These are phyloP conservation scores for Camarhynchus parvulus DNA, from an alignment of 2,113 vertebrate species.

Conservation along the genomic window DNA sequence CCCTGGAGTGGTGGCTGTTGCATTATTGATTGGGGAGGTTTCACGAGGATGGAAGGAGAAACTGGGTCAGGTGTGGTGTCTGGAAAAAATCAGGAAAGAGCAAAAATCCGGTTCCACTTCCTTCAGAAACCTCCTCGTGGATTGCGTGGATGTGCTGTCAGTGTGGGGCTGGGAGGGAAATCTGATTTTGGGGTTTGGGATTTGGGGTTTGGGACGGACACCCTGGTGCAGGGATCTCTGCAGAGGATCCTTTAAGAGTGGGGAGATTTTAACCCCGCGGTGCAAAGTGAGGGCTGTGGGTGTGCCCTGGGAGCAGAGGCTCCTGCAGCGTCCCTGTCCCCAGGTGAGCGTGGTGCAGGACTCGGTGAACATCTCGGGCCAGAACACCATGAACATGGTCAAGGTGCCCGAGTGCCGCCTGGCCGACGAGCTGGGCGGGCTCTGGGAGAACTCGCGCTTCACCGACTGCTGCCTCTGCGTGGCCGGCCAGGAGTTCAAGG, in stretches of 20 bases:
- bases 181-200: neutral
- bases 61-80: constrained; percentile 14
- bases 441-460: constrained; percentile 97
- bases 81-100: neutral
- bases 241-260: accelerated
- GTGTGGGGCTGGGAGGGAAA: neutral
- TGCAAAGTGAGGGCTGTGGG: neutral
- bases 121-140: accelerated
- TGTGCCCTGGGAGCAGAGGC: neutral
- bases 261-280: accelerated
- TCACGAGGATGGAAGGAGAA: neutral
- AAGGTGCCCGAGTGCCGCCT: constrained; percentile 95
- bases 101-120: neutral
- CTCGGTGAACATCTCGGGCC: constrained; percentile 97
- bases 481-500: constrained; percentile 90
- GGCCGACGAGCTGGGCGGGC: constrained; percentile 92
- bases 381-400: constrained; percentile 97
- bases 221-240: too few species aligned
- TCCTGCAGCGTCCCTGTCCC: neutral
- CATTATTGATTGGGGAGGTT: constrained; percentile 27
- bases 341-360: constrained; percentile 98
- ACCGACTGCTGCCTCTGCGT: constrained; percentile 97
- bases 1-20: neutral
- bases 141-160: accelerated
- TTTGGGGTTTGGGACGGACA: neutral